phyloP scores from a whole-genome alignment of 2,113 vertebrate genomes.

The Asarcornis scutulata region DNA sequence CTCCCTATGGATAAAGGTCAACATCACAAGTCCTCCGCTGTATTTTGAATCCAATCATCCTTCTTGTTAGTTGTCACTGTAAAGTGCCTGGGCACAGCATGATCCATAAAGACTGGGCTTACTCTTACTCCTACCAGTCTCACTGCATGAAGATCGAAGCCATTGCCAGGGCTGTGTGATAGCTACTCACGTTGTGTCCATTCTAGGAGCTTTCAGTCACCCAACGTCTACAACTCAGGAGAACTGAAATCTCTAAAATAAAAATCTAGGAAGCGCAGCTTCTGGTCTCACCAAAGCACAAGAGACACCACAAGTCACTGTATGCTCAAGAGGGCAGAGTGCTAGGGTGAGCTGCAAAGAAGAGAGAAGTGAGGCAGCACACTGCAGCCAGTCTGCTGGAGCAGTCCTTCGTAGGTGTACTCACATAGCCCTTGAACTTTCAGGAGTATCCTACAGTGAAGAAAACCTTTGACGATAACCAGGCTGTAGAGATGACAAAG shows the following conservation, averaged over 20 bases:
- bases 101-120: background rate
- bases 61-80: background rate
- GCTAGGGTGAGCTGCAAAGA: background rate
- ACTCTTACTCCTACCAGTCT: background rate
- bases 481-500: background rate
- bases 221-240: background rate
- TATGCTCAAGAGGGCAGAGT: background rate
- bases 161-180: background rate
- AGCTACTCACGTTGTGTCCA: background rate
- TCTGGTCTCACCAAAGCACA: background rate
- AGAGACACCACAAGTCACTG: background rate
- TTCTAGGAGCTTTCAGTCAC: background rate
- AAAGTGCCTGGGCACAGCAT: background rate
- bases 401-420: background rate
- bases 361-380: background rate
- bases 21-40: accelerated
- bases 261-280: background rate
- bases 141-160: background rate
- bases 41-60: background rate
- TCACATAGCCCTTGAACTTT: background rate
- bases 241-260: background rate
- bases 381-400: background rate
- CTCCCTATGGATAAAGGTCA: background rate
- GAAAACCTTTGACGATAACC: background rate
- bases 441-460: background rate